Evolutionary conservation across 1,140 invertebrate genomes (phyloP).

Genomic region (Aleiodes sp.): DNA sequence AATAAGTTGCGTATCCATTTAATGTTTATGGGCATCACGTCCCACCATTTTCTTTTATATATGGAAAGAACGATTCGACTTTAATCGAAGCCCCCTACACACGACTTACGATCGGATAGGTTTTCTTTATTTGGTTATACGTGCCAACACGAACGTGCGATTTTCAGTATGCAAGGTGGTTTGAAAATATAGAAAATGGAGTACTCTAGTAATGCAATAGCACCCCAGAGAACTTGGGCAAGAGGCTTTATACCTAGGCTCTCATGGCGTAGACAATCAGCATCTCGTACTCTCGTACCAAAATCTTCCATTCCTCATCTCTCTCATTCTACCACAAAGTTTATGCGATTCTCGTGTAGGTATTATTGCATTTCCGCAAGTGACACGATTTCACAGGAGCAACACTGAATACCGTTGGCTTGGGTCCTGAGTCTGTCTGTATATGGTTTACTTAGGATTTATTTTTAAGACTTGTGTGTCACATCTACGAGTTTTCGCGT

Average conservation of each 20-base stretch:
- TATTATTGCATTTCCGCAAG: slow-evolving; percentile 34
- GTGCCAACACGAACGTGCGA: slow-evolving; percentile 25
- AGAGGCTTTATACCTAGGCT: slow-evolving; percentile 17
- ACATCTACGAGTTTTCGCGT: background rate
- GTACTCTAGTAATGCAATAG: slow-evolving; percentile 9
- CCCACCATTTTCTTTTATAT: background rate
- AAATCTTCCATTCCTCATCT: slow-evolving; percentile 2
- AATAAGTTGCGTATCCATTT: background rate
- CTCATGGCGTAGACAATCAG: background rate
- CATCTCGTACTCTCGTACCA: background rate
- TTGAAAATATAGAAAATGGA: slow-evolving; percentile 17
- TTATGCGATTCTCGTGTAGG: slow-evolving; percentile 33
- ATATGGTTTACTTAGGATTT: background rate
- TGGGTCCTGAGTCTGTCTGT: background rate
- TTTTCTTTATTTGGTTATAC: slow-evolving; percentile 22
- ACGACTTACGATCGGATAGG: slow-evolving; percentile 29
- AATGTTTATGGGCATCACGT: background rate
- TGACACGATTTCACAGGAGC: slow-evolving; percentile 8
- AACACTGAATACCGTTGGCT: background rate
- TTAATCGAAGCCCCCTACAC: slow-evolving; percentile 17
- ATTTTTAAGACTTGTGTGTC: background rate
- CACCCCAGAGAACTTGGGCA: background rate
- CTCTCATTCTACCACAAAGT: slow-evolving; percentile 7
- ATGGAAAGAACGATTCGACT: background rate
- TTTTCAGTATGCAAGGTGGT: slow-evolving; percentile 31